Base-by-base conservation (phyloP, 1,140 invertebrate genomes). In the Orius insidiosus region DNA sequence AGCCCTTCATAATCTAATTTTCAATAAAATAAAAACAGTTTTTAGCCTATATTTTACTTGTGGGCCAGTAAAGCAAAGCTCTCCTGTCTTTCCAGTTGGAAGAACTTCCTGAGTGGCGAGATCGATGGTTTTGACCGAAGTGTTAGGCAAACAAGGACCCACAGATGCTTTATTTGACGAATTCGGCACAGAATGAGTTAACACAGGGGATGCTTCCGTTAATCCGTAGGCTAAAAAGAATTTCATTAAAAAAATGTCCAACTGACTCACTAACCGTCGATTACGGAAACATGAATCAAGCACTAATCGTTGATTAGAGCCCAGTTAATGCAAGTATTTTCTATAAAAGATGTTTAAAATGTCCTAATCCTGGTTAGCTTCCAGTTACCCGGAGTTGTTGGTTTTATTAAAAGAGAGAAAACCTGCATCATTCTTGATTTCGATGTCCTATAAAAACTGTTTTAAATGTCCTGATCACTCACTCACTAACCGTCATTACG, bases 1-100 rank as follows among this genome's bases (percentile, higher is more conserved):
- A 81, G 1, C 76, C 77, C 46, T 72, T 69, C 71, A 77, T 78
- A 1, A 78, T 60, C 46, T 64, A 44, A 32, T 16, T 14, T 43
- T 43, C 6, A 31, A 40, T 7, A 24, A 24, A 24, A 24, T 24
- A 4, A 24, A 7, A 24, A 4, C 24, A 24, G 24, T 3, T 24
- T 24, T 24, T n/a, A n/a, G n/a, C n/a, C n/a, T 3, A 11, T 2
- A 38, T n/a, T 38, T 38, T 38, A 11, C 16, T 13, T 38, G 6
- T 38, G 13, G 11, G 8, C 13, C 16, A 38, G 6, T 15, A 38
- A 6, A 13, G 13, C 16, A 38, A 13, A 42, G 4, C 13, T 42
- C 40, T 24, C 40, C 40, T 24, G 19, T 4, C 24, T 24, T 11
- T 24, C 13, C 13, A 2, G 18, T 7, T 42, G 15, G 6, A 11